Evolutionary conservation across 1,140 invertebrate species (phyloP).

Genomic region (Conopomorpha cramerella): DNA sequence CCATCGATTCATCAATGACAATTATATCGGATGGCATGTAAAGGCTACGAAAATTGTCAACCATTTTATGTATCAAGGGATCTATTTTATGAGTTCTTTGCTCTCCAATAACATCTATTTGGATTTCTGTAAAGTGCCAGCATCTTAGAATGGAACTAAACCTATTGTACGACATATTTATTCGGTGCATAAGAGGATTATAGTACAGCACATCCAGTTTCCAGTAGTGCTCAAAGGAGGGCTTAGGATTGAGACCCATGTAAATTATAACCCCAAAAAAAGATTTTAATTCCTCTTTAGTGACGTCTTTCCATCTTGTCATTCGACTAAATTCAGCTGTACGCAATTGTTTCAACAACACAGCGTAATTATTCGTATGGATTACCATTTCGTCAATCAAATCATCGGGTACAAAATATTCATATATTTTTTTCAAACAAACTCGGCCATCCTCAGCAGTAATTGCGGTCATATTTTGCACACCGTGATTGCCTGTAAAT

Average conservation of each 20-base stretch:
- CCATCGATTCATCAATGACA: constrained; percentile 12
- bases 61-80: constrained; percentile 10
- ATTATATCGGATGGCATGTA: constrained; percentile 8
- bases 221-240: too few species aligned
- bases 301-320: constrained; percentile 11
- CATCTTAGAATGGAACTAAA: constrained; percentile 8
- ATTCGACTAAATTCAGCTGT: constrained; percentile 8
- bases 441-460: constrained; percentile 7
- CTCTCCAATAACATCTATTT: constrained; percentile 8
- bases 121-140: too few species aligned
- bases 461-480: constrained; percentile 9
- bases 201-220: too few species aligned
- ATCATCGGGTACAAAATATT: constrained; percentile 8
- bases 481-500: constrained; percentile 4
- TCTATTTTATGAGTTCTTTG: constrained; percentile 11
- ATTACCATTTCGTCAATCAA: constrained; percentile 11
- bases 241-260: constrained; percentile 11
- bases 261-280: too few species aligned
- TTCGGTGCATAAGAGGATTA: constrained; percentile 11
- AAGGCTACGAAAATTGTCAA: too few species aligned
- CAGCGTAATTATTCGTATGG: too few species aligned
- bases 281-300: constrained; percentile 11
- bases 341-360: constrained; percentile 7
- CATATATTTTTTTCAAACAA: constrained; percentile 9
- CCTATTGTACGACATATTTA: too few species aligned